phyloP scores from a whole-genome alignment of 2,797 vertebrate genomes.

The Phalloptychus januarius region DNA sequence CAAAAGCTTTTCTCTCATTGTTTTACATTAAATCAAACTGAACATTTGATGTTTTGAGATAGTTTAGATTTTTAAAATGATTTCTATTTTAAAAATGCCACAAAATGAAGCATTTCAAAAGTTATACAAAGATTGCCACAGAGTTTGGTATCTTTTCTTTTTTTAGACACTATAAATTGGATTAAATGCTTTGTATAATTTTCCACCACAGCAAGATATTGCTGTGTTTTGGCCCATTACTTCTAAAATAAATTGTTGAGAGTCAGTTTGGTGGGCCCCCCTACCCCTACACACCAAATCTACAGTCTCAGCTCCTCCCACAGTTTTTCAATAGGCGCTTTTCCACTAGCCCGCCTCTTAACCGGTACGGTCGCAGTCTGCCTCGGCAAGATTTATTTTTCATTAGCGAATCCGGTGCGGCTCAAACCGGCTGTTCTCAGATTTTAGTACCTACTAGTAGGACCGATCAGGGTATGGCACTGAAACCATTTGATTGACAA shows the following conservation, averaged over 20 bases:
- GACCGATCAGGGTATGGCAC: too few species aligned
- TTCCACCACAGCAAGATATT: neutral
- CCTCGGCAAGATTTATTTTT: too few species aligned
- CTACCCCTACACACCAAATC: neutral
- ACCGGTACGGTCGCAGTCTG: too few species aligned
- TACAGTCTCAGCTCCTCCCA: neutral
- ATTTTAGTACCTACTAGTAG: too few species aligned
- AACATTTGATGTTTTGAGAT: neutral
- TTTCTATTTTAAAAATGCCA: neutral
- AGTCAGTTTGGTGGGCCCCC: neutral
- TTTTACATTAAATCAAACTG: neutral
- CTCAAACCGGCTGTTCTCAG: too few species aligned
- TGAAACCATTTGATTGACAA: too few species aligned
- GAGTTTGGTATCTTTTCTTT: neutral
- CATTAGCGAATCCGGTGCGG: too few species aligned
- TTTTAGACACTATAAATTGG: neutral
- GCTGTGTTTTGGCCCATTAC: neutral
- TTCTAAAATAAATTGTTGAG: neutral
- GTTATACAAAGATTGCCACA: neutral
- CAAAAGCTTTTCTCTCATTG: neutral
- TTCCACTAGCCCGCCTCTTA: too few species aligned
- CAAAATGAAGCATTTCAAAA: neutral
- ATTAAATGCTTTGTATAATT: neutral
- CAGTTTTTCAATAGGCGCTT: neutral
- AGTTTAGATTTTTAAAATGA: neutral